These are phyloP conservation scores for Poeciliopsis turneri DNA, from an alignment of 2,797 vertebrate genomes.

Conservation along the genomic window DNA sequence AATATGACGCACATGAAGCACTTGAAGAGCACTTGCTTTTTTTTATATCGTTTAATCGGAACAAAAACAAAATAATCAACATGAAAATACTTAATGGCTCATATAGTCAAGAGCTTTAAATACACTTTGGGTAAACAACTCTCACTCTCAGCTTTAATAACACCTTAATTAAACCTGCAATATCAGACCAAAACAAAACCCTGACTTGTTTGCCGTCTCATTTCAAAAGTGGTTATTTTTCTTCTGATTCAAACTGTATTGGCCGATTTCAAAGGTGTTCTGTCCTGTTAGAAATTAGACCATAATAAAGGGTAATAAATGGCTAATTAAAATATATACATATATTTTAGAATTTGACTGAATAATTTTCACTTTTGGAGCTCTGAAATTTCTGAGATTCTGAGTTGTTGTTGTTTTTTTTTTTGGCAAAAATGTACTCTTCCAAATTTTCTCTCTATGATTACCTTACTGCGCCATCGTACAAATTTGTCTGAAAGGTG, in stretches of 20 bases:
- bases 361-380: too few relatives aligned
- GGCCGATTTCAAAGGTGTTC: background rate
- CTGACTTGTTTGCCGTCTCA: background rate
- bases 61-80: background rate
- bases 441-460: too few relatives aligned
- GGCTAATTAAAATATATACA: too few relatives aligned
- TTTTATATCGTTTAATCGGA: background rate
- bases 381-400: too few relatives aligned
- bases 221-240: background rate
- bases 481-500: too few relatives aligned
- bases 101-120: slow-evolving; percentile 6
- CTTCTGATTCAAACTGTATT: background rate
- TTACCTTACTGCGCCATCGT: too few relatives aligned
- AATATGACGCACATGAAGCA: slow-evolving; percentile 20
- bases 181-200: background rate
- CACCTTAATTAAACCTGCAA: background rate
- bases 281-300: background rate
- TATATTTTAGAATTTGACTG: too few relatives aligned
- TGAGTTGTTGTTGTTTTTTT: too few relatives aligned
- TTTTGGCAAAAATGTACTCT: too few relatives aligned
- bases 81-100: background rate
- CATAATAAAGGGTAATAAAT: too few relatives aligned
- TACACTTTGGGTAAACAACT: background rate
- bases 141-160: background rate
- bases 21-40: background rate